These are phyloP conservation scores for Allobates femoralis DNA, from an alignment of 2,797 vertebrate genomes.

Conservation along the genomic window DNA sequence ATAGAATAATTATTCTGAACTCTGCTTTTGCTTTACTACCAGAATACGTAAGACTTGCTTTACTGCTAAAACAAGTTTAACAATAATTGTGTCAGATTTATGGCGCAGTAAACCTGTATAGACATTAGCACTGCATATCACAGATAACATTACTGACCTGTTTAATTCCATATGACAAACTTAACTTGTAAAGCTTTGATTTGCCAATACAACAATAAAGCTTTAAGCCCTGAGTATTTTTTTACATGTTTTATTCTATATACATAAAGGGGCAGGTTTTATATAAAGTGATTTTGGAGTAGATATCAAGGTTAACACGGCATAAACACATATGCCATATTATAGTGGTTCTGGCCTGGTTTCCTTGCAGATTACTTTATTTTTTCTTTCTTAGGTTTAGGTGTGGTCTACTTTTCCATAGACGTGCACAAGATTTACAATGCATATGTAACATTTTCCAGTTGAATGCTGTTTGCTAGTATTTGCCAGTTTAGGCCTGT, in stretches of 20 bases:
- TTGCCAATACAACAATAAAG: not conserved
- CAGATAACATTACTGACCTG: not conserved
- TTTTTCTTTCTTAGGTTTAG: too few relatives aligned
- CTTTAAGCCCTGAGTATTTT: not conserved
- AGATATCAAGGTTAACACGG: not conserved
- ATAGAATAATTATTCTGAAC: not conserved
- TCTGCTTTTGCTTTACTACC: not conserved
- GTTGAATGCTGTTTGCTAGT: too few relatives aligned
- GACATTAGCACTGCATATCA: not conserved
- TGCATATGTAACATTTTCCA: too few relatives aligned
- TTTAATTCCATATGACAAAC: not conserved
- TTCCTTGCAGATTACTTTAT: too few relatives aligned
- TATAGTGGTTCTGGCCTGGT: too few relatives aligned
- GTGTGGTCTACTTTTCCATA: too few relatives aligned
- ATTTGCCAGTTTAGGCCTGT: too few relatives aligned
- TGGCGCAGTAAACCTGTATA: not conserved
- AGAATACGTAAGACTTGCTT: conserved; percentile 3
- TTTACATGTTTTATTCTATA: not conserved
- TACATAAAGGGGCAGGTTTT: not conserved
- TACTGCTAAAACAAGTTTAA: conserved; percentile 6
- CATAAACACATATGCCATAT: too few relatives aligned
- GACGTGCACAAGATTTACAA: too few relatives aligned
- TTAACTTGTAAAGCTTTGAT: not conserved
- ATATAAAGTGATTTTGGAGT: not conserved
- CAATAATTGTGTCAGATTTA: not conserved